A percentile compares a stretch with the other conserved stretches of the same genome.
These are phyloP conservation scores for Dichetophora obliterata DNA, from an alignment of 2,888 invertebrate species.

Conservation along the genomic window DNA sequence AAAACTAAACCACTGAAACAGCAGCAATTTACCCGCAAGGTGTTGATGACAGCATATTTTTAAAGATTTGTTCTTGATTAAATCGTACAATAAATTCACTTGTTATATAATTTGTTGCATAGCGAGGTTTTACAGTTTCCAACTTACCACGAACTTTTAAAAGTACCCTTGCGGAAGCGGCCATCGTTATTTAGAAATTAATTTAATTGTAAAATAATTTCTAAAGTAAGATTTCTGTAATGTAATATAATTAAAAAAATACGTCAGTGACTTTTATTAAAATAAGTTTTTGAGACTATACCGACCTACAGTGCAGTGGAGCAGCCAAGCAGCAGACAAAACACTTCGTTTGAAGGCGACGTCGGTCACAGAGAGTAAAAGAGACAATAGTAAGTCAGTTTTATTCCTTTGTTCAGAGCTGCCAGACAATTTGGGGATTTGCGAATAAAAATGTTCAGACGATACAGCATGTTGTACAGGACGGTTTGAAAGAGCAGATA, in stretches of 20 bases:
- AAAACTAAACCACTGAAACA: no score
- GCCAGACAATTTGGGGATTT: neutral
- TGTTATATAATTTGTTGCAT: constrained; percentile 58
- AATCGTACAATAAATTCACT: no score
- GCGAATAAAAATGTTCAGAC: neutral
- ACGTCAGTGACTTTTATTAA: neutral
- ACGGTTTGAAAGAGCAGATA: no score
- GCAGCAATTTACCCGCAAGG: no score
- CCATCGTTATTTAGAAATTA: constrained; percentile 69
- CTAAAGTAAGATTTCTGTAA: neutral
- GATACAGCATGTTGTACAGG: no score
- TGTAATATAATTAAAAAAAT: constrained; percentile 5
- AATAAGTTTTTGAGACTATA: constrained; percentile 9
- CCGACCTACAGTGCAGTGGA: neutral
- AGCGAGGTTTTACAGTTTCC: constrained; percentile 25
- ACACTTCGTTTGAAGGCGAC: neutral
- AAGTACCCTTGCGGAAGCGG: constrained; percentile 74
- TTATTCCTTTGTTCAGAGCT: no score
- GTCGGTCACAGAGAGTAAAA: neutral
- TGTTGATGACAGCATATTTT: no score
- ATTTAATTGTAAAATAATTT: constrained; percentile 1
- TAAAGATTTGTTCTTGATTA: no score
- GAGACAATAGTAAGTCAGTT: neutral
- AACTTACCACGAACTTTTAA: constrained; percentile 73
- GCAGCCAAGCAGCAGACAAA: neutral